Percentiles rank a stretch among this genome's conserved stretches.
Evolutionary conservation across 2,797 vertebrate species (phyloP).

Genomic region (Sebastes umbrosus): DNA sequence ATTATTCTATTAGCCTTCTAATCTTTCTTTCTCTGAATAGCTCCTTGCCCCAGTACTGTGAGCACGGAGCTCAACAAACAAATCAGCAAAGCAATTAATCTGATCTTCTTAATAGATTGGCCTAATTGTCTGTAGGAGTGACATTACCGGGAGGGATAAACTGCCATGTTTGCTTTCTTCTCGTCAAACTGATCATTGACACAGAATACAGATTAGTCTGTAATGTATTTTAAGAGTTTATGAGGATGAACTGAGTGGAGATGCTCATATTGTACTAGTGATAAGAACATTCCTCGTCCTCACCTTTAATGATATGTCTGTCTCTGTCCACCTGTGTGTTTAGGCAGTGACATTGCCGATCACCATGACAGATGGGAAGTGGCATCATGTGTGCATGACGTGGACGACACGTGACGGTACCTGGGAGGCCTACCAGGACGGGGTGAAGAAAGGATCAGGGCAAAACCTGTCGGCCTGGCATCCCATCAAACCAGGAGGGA

Average conservation of each 20-base stretch:
- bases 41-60: slow-evolving; percentile 5
- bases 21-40: slow-evolving; percentile 47
- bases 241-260: not conserved
- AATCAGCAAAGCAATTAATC: slow-evolving; percentile 56
- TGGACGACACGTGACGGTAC: slow-evolving; percentile 86
- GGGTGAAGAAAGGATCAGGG: slow-evolving; percentile 78
- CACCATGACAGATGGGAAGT: slow-evolving; percentile 82
- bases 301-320: not conserved
- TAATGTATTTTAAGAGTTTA: not conserved
- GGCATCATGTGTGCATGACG: slow-evolving; percentile 89
- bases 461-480: slow-evolving; percentile 84
- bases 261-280: not conserved
- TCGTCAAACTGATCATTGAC: slow-evolving; percentile 21
- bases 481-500: slow-evolving; percentile 84
- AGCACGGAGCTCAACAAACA: slow-evolving; percentile 21
- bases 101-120: slow-evolving; percentile 49
- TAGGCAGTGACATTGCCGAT: slow-evolving; percentile 84
- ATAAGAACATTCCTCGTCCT: not conserved
- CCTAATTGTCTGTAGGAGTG: slow-evolving; percentile 49
- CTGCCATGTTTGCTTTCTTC: slow-evolving; percentile 31
- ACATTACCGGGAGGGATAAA: slow-evolving; percentile 14
- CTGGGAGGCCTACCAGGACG: slow-evolving; percentile 86
- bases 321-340: not conserved
- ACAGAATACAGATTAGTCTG: not conserved
- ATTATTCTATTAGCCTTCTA: slow-evolving; percentile 20